Evolutionary conservation across 1,140 invertebrate genomes (phyloP).

Genomic region (Apis florea): DNA sequence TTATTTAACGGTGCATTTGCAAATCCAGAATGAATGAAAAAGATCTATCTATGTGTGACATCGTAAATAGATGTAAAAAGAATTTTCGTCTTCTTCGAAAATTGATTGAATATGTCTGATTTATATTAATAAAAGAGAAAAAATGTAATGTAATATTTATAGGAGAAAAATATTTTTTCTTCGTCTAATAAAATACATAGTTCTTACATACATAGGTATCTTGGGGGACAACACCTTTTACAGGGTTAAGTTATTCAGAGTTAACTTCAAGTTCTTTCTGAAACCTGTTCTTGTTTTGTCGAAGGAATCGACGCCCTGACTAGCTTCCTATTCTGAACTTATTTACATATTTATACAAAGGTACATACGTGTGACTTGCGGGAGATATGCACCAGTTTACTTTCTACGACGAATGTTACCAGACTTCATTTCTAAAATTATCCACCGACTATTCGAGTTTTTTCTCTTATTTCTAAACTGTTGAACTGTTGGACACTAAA

Average conservation of each 20-base stretch:
- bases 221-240: slow-evolving; percentile 44
- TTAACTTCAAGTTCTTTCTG: slow-evolving; percentile 34
- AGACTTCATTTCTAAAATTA: slow-evolving; percentile 23
- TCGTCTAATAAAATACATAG: background rate
- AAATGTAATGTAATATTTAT: no score
- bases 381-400: slow-evolving; percentile 25
- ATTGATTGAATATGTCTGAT: no score
- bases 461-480: background rate
- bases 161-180: background rate
- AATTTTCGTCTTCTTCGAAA: no score
- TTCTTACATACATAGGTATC: slow-evolving; percentile 13
- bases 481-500: background rate
- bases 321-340: slow-evolving; percentile 54
- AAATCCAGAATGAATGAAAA: no score
- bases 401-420: slow-evolving; percentile 15
- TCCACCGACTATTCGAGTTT: background rate
- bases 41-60: no score
- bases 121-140: no score
- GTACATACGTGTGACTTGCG: background rate
- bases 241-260: slow-evolving; percentile 19
- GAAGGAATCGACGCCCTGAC: slow-evolving; percentile 47
- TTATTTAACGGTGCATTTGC: no score
- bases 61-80: no score
- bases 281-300: slow-evolving; percentile 65
- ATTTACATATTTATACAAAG: slow-evolving; percentile 60